These are phyloP conservation scores for Pycnomerus fuliginosus DNA, from an alignment of 2,888 invertebrate genomes.

Conservation along the genomic window DNA sequence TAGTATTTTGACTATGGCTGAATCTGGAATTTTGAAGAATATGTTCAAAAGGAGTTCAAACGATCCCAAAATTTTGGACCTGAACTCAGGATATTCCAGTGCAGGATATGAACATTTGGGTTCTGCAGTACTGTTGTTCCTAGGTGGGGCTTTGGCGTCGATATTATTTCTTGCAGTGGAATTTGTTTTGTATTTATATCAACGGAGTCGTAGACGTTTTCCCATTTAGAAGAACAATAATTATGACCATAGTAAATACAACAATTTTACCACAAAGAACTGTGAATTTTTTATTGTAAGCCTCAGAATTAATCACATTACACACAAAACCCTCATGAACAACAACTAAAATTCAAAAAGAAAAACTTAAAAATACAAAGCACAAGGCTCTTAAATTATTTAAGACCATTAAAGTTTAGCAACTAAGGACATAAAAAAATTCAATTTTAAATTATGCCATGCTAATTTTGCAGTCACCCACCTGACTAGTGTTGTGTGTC, in stretches of 20 bases:
- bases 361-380: not conserved
- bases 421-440: not conserved
- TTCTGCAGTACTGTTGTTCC: conserved; percentile 39
- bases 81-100: conserved; percentile 39
- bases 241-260: not conserved
- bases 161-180: conserved; percentile 36
- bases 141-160: conserved; percentile 31
- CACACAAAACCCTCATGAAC: conserved; percentile 2
- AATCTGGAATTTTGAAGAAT: conserved; percentile 27
- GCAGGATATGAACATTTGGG: conserved; percentile 42
- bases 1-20: conserved; percentile 24
- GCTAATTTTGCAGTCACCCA: not conserved
- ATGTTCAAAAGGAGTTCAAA: conserved; percentile 18
- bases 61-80: conserved; percentile 9
- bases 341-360: conserved; percentile 1
- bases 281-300: conserved; percentile 16
- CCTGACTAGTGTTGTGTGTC: conserved; percentile 14
- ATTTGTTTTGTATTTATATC: conserved; percentile 31
- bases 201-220: conserved; percentile 13
- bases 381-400: too few species aligned
- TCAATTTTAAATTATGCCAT: not conserved
- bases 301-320: conserved; percentile 19
- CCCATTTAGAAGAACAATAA: not conserved
- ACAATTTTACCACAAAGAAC: not conserved
- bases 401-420: not conserved